Evolutionary conservation across 2,888 invertebrate species (phyloP).

Genomic region (Noctua janthina): DNA sequence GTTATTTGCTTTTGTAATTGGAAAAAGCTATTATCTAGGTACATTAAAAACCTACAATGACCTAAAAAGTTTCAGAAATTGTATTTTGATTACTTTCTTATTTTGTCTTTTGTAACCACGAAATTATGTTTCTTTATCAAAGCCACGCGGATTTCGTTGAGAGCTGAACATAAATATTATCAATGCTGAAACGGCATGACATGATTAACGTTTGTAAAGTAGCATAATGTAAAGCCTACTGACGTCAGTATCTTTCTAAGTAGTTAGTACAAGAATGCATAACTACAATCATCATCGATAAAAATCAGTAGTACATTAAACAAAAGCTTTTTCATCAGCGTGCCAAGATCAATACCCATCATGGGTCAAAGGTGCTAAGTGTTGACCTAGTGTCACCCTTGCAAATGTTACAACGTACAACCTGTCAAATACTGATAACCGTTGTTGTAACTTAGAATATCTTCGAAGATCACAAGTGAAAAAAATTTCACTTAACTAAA

Average conservation of each 20-base stretch:
- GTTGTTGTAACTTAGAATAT: neutral
- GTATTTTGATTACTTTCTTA: neutral
- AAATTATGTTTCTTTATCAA: neutral
- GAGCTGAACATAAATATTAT: neutral
- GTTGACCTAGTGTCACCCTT: neutral
- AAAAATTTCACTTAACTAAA: neutral
- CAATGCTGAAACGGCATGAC: neutral
- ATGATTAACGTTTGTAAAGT: neutral
- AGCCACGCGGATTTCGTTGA: neutral
- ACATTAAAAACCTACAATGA: neutral
- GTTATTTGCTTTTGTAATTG: conserved; percentile 11
- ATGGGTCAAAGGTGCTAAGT: conserved; percentile 11
- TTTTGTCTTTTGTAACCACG: neutral
- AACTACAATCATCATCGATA: neutral
- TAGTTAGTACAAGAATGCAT: neutral
- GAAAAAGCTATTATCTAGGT: neutral
- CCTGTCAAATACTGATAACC: neutral
- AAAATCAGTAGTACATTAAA: conserved; percentile 7
- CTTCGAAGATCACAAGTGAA: neutral
- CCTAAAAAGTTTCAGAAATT: neutral
- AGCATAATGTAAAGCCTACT: neutral
- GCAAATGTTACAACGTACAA: neutral
- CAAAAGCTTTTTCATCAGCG: conserved; percentile 6
- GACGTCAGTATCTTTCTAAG: neutral
- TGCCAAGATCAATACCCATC: neutral